Percentiles rank a stretch among this genome's conserved stretches.
These are phyloP conservation scores for Noturus placidus DNA, from an alignment of 2,113 vertebrate species.

Conservation along the genomic window DNA sequence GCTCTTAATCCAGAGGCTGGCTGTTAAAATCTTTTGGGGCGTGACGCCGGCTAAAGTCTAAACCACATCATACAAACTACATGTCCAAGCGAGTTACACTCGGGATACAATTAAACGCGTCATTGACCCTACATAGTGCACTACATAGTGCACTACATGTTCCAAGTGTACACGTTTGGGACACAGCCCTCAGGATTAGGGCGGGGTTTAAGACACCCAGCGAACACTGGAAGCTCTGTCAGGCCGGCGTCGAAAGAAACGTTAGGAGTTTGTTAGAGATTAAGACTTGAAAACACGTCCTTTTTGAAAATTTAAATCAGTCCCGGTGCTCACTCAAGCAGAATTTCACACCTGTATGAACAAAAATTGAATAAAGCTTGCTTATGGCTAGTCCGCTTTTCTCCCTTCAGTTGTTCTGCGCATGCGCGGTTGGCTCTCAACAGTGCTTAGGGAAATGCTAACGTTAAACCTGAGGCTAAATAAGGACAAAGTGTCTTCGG, in stretches of 20 bases:
- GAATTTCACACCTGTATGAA: not conserved
- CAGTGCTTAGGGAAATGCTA: not conserved
- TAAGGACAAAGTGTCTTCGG: not conserved
- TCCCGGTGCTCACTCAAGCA: not conserved
- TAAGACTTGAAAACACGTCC: not conserved
- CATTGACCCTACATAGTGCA: not conserved
- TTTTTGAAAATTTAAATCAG: not conserved
- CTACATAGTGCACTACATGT: not conserved
- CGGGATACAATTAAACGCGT: too few relatives aligned
- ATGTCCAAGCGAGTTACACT: too few relatives aligned
- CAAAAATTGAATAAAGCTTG: too few relatives aligned
- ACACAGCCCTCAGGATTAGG: not conserved
- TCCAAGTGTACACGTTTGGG: too few relatives aligned
- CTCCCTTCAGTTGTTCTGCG: not conserved
- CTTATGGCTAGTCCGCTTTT: not conserved
- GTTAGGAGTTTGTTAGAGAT: not conserved
- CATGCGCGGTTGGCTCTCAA: not conserved
- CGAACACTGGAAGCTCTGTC: not conserved
- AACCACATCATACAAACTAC: not conserved
- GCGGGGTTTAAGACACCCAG: not conserved
- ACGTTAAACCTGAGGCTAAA: not conserved
- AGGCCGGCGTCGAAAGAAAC: not conserved
- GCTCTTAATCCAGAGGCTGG: not conserved
- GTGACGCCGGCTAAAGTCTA: not conserved
- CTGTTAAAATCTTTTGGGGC: not conserved